Conservation (phyloP, 37 sponge, comb jelly and placozoan genomes). For the Trichoplax adhaerens region DNA sequence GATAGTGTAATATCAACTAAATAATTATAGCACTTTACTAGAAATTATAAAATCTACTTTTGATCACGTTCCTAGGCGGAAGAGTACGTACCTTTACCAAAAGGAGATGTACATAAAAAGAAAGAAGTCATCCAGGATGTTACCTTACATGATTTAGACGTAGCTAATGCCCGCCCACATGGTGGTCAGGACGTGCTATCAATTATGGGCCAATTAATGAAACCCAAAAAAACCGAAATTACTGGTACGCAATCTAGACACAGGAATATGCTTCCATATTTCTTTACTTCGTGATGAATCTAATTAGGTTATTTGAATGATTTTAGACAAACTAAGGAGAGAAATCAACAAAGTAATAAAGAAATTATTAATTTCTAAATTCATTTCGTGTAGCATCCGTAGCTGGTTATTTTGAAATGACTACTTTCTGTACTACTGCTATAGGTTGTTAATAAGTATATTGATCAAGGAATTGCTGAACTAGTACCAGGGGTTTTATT, state of each 20-base stretch:
- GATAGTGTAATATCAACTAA: no score
- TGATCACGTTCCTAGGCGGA: constrained; percentile 28
- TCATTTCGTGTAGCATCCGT: constrained; percentile 11
- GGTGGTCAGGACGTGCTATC: constrained; percentile 96
- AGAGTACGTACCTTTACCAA: constrained; percentile 98
- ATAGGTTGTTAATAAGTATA: constrained; percentile 74
- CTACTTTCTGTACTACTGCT: no score
- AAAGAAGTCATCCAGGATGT: constrained; percentile 97
- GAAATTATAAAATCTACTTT: no score
- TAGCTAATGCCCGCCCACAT: constrained; percentile 91
- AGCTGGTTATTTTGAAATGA: no score
- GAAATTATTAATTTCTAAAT: not conserved
- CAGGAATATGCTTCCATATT: no score
- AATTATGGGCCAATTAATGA: constrained; percentile 92
- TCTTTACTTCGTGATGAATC: no score
- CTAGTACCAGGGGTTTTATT: constrained; percentile 95
- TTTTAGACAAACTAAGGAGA: constrained; percentile 73
- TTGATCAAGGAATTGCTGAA: constrained; percentile 97
- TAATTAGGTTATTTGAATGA: no score
- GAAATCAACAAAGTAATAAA: constrained; percentile 79
- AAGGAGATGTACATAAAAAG: constrained; percentile 99
- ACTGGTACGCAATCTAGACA: constrained; percentile 8
- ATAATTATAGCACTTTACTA: no score
- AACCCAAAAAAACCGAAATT: constrained; percentile 98
- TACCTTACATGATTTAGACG: constrained; percentile 91